These are phyloP conservation scores for Gallinago stenura DNA, from an alignment of 2,797 vertebrate genomes.

Conservation along the genomic window DNA sequence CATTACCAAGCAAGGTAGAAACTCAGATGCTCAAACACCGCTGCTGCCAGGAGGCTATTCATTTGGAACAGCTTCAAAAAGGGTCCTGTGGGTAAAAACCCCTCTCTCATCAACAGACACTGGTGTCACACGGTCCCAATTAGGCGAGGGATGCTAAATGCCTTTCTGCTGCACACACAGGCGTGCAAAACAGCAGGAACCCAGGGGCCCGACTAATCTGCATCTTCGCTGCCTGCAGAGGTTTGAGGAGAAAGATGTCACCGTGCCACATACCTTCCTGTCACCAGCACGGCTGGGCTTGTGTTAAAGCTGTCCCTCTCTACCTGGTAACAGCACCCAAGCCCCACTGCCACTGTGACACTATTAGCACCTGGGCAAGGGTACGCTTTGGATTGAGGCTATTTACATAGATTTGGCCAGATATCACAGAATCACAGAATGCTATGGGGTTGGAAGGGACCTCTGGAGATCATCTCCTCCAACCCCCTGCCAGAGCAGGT, in stretches of 20 bases:
- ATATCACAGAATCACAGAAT: too few species aligned
- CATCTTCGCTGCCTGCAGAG: neutral
- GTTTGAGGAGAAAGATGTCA: neutral
- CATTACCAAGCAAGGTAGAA: neutral
- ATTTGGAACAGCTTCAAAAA: neutral
- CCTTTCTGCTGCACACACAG: neutral
- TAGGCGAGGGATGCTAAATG: neutral
- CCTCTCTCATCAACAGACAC: neutral
- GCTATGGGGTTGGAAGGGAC: too few species aligned
- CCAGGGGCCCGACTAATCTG: neutral
- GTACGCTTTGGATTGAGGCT: neutral
- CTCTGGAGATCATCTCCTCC: too few species aligned
- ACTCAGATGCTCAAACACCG: neutral
- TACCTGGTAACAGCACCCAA: neutral
- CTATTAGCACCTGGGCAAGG: neutral
- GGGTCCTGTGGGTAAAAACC: neutral
- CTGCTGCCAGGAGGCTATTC: neutral
- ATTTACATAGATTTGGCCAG: neutral
- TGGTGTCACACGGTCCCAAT: fast-evolving
- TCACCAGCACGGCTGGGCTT: neutral
- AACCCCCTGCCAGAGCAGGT: too few species aligned
- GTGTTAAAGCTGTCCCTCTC: neutral
- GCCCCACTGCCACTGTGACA: fast-evolving
- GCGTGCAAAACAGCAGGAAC: neutral
- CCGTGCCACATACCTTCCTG: neutral